Conservation (phyloP, 1,140 invertebrate species). For the Cyphomyrmex costatus region DNA sequence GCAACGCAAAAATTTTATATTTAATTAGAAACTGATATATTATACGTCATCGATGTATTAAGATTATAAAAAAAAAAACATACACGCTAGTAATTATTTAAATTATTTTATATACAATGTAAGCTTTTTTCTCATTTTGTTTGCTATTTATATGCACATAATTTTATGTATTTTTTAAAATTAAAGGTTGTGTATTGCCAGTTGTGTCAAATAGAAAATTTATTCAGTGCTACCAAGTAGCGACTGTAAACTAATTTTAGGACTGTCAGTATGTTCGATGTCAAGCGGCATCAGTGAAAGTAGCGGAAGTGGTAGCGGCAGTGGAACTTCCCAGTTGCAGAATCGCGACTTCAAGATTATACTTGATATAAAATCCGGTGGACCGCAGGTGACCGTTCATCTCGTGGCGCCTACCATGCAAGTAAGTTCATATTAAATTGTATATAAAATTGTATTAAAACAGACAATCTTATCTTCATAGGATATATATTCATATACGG, state of each 20-base stretch:
- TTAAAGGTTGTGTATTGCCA: not conserved
- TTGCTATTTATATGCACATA: not conserved
- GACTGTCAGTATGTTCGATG: slow-evolving; percentile 89
- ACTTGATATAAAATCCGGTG: slow-evolving; percentile 90
- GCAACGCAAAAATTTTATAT: not conserved
- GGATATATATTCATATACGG: too few species aligned
- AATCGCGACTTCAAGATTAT: slow-evolving; percentile 96
- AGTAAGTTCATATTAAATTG: slow-evolving; percentile 62
- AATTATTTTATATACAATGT: not conserved
- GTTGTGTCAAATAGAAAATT: slow-evolving; percentile 3
- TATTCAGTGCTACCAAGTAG: slow-evolving; percentile 40
- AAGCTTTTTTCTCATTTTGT: not conserved
- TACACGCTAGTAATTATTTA: not conserved
- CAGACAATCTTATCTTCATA: not conserved
- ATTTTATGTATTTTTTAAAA: not conserved
- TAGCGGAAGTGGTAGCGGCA: slow-evolving; percentile 81
- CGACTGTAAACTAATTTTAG: slow-evolving; percentile 80
- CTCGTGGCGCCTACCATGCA: slow-evolving; percentile 87
- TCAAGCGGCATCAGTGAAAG: slow-evolving; percentile 88
- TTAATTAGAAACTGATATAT: not conserved
- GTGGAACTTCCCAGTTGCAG: slow-evolving; percentile 87
- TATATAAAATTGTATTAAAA: not conserved
- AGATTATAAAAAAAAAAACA: not conserved
- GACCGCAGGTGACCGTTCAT: slow-evolving; percentile 90
- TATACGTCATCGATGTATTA: not conserved